Base-by-base conservation (phyloP, 2,888 invertebrate genomes). In the Galerucella pusilla region DNA sequence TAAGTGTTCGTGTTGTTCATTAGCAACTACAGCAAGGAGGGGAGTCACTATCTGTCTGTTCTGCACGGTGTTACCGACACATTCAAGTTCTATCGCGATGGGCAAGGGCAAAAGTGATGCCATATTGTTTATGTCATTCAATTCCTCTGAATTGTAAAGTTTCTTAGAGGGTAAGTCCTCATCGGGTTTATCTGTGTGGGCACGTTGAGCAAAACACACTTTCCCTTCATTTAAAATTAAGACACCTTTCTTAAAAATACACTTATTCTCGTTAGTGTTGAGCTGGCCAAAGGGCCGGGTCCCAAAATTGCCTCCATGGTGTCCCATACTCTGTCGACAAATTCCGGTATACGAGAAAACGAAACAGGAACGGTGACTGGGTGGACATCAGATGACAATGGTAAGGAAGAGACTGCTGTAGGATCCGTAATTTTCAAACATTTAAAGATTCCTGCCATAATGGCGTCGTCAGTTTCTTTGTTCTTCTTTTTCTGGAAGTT, bases 291-390 rank as follows among this genome's bases (percentile, higher is more conserved):
- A 79, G 4, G 78, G 78, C 25, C 76, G 35, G 7, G 80, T 80
- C 14, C 78, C 78, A n/a, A n/a, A 6, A 80, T 74, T 1, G 80
- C 77, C 46, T 79, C 73, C 78, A 79, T 77, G 1, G 80, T 80
- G 57, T 79, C 77, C 79, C 80, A 79, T 1, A 78, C 79, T 49
- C 76, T 16, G 63, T 77, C 77, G 59, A 75, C 77, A 28, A 69
- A 76, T 6, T 25, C 12, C 9, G 76, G 78, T 35, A 77, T 14
- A 0, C 3, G 5, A 2, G 63, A 59, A 52, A 77, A 77, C 0
- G 73, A 52, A 0, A 78, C 59, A 2, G 78, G 73, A 0, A 78
- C 78, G 0, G 73, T 78, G 59, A 75, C 77, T 10, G 45, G 42
- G 35, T 67, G 67, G 68, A 69, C 28, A 73, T 73, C 6, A 73